A percentile compares a stretch with the other conserved stretches of the same genome.
These are phyloP conservation scores for Penaeus japonicus DNA, from an alignment of 1,140 invertebrate genomes.

Conservation along the genomic window DNA sequence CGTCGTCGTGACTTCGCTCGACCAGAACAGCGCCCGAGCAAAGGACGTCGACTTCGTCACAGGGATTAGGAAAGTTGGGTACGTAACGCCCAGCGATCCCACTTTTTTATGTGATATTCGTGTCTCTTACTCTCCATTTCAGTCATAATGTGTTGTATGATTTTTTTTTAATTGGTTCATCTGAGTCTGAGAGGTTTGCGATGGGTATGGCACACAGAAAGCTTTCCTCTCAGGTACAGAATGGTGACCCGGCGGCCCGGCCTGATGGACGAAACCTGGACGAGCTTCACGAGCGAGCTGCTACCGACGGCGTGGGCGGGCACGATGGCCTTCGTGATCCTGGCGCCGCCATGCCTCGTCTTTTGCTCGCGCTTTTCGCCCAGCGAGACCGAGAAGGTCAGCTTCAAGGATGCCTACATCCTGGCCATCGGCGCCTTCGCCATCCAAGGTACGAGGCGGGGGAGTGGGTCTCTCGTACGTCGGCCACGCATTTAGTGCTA, in stretches of 20 bases:
- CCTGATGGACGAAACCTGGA: constrained; percentile 56
- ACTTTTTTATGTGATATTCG: no score
- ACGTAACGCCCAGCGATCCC: not conserved
- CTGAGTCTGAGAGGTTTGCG: no score
- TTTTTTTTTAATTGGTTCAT: no score
- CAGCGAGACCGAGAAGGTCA: constrained; percentile 33
- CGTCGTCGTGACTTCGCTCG: not conserved
- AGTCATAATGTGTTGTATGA: no score
- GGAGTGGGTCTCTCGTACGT: no score
- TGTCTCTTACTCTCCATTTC: no score
- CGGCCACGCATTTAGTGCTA: no score
- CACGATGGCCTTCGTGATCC: constrained; percentile 38
- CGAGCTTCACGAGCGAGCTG: constrained; percentile 52
- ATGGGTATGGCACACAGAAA: no score
- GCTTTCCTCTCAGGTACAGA: constrained; percentile 24
- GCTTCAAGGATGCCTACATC: constrained; percentile 52
- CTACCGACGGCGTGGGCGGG: constrained; percentile 46
- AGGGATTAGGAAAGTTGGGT: not conserved
- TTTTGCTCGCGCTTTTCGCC: constrained; percentile 42
- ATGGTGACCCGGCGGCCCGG: constrained; percentile 45
- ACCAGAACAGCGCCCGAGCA: not conserved
- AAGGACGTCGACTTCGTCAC: not conserved
- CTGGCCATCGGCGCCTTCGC: constrained; percentile 53
- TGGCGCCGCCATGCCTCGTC: constrained; percentile 48
- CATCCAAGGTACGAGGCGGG: constrained; percentile 33